Conservation (phyloP, 2,113 vertebrate species). For the Ranitomeya variabilis region DNA sequence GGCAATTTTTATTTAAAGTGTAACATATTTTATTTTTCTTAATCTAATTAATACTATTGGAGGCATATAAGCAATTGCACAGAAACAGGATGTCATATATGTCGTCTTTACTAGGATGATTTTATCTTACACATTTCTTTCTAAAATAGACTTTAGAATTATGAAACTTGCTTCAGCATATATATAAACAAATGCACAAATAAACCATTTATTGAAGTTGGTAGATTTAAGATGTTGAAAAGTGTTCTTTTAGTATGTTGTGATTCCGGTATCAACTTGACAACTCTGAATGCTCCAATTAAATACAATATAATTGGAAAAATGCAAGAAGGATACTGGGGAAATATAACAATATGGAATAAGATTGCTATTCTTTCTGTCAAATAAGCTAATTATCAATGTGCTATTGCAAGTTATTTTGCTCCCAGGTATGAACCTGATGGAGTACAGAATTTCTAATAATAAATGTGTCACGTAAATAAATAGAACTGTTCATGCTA, state of each 20-base stretch:
- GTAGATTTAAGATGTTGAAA: not conserved
- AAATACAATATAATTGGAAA: constrained; percentile 13
- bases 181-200: not conserved
- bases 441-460: constrained; percentile 55
- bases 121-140: not conserved
- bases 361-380: constrained; percentile 47
- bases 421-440: constrained; percentile 50
- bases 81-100: not conserved
- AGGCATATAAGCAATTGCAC: not conserved
- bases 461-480: constrained; percentile 55
- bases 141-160: not conserved
- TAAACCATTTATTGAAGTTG: not conserved
- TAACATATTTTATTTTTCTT: no score
- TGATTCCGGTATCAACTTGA: not conserved
- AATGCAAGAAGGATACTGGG: not conserved
- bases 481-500: constrained; percentile 49
- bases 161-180: not conserved
- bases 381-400: constrained; percentile 55
- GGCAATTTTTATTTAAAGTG: no score
- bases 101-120: not conserved
- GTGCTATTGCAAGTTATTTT: constrained; percentile 47
- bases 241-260: not conserved
- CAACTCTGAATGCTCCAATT: constrained; percentile 8
- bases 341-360: constrained; percentile 31
- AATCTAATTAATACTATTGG: no score